Conservation (phyloP, 2,113 vertebrate species). For the Phasianus colchicus region DNA sequence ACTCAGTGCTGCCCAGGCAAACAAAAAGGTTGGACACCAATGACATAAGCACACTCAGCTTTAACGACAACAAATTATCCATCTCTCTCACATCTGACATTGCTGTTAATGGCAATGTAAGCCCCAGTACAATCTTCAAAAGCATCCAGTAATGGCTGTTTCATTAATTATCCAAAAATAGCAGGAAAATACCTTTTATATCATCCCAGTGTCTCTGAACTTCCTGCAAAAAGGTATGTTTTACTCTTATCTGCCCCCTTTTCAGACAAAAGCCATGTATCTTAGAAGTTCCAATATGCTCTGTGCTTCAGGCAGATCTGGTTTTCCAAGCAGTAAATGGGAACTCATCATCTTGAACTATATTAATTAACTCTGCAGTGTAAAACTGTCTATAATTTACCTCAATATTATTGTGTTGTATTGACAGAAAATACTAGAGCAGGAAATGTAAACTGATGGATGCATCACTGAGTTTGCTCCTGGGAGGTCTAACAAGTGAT, state of each 20-base stretch:
- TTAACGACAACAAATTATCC: constrained; percentile 51
- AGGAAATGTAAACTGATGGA: background rate
- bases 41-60: background rate
- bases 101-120: constrained; percentile 19
- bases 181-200: constrained; percentile 34
- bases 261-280: background rate
- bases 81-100: background rate
- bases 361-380: constrained; percentile 19
- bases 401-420: background rate
- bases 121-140: constrained; percentile 20
- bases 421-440: background rate
- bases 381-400: constrained; percentile 14
- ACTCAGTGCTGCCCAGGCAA: too few relatives aligned
- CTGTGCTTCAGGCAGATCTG: background rate
- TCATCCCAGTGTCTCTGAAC: background rate
- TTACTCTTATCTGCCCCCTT: background rate
- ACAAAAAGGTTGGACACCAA: too few relatives aligned
- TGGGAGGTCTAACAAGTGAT: background rate
- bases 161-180: constrained; percentile 39
- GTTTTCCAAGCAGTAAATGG: constrained; percentile 21
- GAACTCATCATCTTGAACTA: constrained; percentile 41
- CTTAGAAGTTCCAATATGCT: background rate
- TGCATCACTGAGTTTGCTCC: background rate
- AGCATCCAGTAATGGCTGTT: background rate
- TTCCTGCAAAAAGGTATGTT: background rate